Evolutionary conservation across 2,888 invertebrate genomes (phyloP).

Genomic region (Drosophila flavopinicola): DNA sequence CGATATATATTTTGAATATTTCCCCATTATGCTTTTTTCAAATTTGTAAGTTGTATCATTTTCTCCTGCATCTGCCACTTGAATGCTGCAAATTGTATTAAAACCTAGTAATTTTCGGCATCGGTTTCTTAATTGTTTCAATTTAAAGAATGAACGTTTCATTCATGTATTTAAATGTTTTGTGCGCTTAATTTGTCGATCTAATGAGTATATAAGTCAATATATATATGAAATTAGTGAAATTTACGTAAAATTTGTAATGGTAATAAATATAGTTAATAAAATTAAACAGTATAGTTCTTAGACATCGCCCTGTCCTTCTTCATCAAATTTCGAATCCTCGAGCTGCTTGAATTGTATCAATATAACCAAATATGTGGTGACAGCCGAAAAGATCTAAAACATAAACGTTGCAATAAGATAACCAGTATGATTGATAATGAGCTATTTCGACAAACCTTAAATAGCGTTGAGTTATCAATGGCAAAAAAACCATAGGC

Average conservation of each 20-base stretch:
- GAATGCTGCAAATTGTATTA: constrained; percentile 32
- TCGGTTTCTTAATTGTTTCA: constrained; percentile 59
- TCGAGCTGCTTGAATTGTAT: constrained; percentile 84
- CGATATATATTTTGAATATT: constrained; percentile 15
- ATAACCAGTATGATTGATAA: neutral
- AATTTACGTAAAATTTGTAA: constrained; percentile 69
- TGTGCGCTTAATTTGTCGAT: constrained; percentile 26
- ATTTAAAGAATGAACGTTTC: constrained; percentile 10
- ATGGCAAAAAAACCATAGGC: constrained; percentile 84
- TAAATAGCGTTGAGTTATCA: constrained; percentile 83
- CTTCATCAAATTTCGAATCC: constrained; percentile 78
- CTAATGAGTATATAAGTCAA: constrained; percentile 39
- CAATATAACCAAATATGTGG: constrained; percentile 83
- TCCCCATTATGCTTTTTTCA: constrained; percentile 10
- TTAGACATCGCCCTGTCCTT: constrained; percentile 17
- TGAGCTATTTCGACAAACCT: constrained; percentile 60
- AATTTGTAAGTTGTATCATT: constrained; percentile 10
- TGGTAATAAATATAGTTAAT: constrained; percentile 53
- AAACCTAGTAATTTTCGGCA: constrained; percentile 32
- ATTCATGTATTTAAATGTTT: constrained; percentile 25
- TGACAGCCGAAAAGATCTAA: constrained; percentile 83
- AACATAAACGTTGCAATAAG: neutral
- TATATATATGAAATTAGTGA: constrained; percentile 58
- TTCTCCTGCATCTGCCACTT: neutral
- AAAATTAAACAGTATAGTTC: constrained; percentile 31